Evolutionary conservation across 92 coral and sea anemone species (phyloP).

Genomic region (Nematostella vectensis): DNA sequence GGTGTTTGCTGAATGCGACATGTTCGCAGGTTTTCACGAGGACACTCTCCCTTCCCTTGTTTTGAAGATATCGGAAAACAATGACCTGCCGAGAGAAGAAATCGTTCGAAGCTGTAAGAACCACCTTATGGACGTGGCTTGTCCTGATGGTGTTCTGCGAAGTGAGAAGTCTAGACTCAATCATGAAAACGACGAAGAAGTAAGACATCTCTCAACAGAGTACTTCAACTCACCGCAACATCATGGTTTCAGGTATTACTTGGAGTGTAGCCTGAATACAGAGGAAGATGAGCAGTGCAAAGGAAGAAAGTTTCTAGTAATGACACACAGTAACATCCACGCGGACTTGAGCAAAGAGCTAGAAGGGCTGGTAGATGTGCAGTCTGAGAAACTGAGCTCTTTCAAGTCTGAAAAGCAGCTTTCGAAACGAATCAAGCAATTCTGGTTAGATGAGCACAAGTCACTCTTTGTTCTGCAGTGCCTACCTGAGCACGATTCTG

Average conservation of each 20-base stretch:
- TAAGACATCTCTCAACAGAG: conserved; percentile 29
- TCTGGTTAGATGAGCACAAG: conserved; percentile 57
- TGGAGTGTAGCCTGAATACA: conserved; percentile 4
- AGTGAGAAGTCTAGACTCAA: conserved; percentile 42
- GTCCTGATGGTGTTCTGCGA: conserved; percentile 88
- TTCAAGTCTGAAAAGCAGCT: conserved; percentile 91
- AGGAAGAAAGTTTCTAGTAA: conserved; percentile 59
- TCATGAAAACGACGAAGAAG: conserved; percentile 31
- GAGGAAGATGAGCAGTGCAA: conserved; percentile 13
- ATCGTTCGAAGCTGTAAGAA: conserved; percentile 60
- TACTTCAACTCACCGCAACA: conserved; percentile 72
- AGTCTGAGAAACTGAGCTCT: conserved; percentile 77
- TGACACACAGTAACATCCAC: conserved; percentile 88
- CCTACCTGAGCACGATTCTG: conserved; percentile 83
- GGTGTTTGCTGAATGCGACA: conserved; percentile 60
- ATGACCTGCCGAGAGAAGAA: conserved; percentile 19
- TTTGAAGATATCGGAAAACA: conserved; percentile 45
- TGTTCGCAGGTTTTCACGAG: conserved; percentile 85
- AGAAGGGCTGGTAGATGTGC: conserved; percentile 44
- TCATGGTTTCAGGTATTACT: conserved; percentile 48
- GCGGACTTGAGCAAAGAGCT: conserved; percentile 60
- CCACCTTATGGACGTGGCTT: conserved; percentile 74
- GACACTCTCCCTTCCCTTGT: conserved; percentile 90
- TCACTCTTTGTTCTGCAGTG: conserved; percentile 78
- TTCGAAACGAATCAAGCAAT: conserved; percentile 57